Percentiles rank a stretch among this genome's conserved stretches.
phyloP scores from a whole-genome alignment of 2,113 vertebrate genomes.

The Nycticorax nycticorax region DNA sequence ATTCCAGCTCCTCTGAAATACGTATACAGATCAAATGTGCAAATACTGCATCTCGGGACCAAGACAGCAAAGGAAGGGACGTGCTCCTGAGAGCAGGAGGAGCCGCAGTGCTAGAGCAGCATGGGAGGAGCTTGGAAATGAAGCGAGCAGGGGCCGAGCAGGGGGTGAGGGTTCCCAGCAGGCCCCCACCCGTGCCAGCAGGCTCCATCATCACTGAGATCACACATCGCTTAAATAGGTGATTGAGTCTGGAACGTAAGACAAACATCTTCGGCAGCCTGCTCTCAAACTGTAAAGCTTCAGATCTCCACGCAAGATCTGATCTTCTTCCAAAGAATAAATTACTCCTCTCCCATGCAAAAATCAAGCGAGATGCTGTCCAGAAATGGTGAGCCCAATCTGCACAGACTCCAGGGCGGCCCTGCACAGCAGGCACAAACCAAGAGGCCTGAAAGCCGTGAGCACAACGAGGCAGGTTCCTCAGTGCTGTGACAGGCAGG shows the following conservation, averaged over 20 bases:
- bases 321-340: constrained; percentile 73
- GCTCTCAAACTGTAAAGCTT: constrained; percentile 42
- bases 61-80: background rate
- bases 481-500: background rate
- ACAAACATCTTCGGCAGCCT: constrained; percentile 24
- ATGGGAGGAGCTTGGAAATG: background rate
- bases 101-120: constrained; percentile 47
- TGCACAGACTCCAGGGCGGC: background rate
- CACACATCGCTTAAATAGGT: background rate
- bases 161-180: background rate
- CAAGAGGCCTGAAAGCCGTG: background rate
- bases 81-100: constrained; percentile 17
- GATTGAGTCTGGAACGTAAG: background rate
- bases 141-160: background rate
- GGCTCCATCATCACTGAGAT: constrained; percentile 1
- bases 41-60: constrained; percentile 60
- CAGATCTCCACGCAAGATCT: constrained; percentile 7
- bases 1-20: constrained; percentile 42
- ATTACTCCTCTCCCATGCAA: constrained; percentile 63
- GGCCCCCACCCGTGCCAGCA: background rate
- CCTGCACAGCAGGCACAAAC: constrained; percentile 20
- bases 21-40: constrained; percentile 53
- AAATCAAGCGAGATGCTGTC: constrained; percentile 53
- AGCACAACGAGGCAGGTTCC: background rate
- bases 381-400: constrained; percentile 56